A percentile compares a stretch with the other conserved stretches of the same genome.
These are phyloP conservation scores for Chironomus striatipennis DNA, from an alignment of 1,140 invertebrate genomes.

Conservation along the genomic window DNA sequence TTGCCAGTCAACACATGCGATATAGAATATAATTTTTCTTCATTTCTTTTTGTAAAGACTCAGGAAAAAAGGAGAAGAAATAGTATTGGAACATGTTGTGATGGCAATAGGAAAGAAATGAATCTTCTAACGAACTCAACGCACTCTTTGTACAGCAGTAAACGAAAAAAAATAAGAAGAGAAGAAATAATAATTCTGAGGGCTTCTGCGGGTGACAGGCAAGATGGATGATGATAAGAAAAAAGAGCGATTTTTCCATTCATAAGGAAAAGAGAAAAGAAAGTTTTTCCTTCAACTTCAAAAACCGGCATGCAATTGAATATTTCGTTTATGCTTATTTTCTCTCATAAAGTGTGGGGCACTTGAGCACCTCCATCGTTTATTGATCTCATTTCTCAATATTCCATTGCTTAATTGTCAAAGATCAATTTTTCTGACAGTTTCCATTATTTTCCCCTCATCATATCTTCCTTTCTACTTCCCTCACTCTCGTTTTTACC, in stretches of 20 bases:
- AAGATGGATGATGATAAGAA: constrained; percentile 23
- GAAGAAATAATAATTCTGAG: constrained; percentile 18
- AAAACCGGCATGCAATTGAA: constrained; percentile 12
- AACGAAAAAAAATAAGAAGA: not conserved
- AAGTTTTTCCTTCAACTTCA: not conserved
- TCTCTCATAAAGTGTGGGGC: not conserved
- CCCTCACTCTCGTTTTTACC: not conserved
- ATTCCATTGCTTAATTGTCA: constrained; percentile 7
- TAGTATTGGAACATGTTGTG: constrained; percentile 1
- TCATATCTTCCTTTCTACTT: not conserved
- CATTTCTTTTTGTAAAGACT: not conserved
- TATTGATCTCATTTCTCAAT: constrained; percentile 19
- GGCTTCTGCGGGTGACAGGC: constrained; percentile 16
- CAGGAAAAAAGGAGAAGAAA: too few species aligned
- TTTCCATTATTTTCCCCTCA: constrained; percentile 17
- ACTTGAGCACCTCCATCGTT: not conserved
- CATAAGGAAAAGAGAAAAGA: not conserved
- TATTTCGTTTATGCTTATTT: too few species aligned
- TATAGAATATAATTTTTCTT: not conserved
- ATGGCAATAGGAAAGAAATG: not conserved
- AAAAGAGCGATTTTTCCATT: constrained; percentile 18
- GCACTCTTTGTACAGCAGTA: not conserved
- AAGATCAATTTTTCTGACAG: constrained; percentile 24
- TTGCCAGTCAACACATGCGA: constrained; percentile 2
- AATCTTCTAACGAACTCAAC: not conserved